A percentile compares a stretch with the other conserved stretches of the same genome.
Evolutionary conservation across 2,797 vertebrate species (phyloP).

Genomic region (Pelochelys cantorii): DNA sequence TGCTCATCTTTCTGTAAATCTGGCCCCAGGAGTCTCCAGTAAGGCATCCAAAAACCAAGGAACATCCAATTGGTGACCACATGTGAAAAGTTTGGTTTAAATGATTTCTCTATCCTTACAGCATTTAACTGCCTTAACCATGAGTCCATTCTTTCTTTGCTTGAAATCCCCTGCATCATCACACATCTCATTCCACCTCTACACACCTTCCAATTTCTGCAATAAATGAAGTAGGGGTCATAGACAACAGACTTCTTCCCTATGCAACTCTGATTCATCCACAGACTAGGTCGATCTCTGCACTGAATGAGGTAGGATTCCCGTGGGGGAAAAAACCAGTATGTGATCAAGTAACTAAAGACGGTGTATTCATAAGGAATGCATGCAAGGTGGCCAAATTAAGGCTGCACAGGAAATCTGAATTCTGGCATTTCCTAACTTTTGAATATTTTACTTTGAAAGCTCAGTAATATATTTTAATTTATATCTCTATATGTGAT

Average conservation of each 20-base stretch:
- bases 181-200: neutral
- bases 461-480: neutral
- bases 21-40: neutral
- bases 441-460: neutral
- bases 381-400: neutral
- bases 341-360: neutral
- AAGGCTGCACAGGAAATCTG: neutral
- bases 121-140: neutral
- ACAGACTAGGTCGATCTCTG: neutral
- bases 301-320: neutral
- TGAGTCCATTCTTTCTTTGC: neutral
- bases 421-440: neutral
- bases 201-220: neutral
- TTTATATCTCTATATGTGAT: too few species aligned
- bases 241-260: neutral
- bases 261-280: neutral
- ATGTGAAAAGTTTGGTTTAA: neutral
- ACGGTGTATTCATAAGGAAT: neutral
- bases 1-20: neutral
- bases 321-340: neutral
- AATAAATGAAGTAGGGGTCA: neutral
- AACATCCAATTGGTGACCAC: neutral
- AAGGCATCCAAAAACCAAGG: constrained; percentile 1
- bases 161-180: neutral
- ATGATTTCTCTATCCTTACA: neutral